Evolutionary conservation across 1,140 invertebrate species (phyloP).

Genomic region (Pygmarrhopalites habei): DNA sequence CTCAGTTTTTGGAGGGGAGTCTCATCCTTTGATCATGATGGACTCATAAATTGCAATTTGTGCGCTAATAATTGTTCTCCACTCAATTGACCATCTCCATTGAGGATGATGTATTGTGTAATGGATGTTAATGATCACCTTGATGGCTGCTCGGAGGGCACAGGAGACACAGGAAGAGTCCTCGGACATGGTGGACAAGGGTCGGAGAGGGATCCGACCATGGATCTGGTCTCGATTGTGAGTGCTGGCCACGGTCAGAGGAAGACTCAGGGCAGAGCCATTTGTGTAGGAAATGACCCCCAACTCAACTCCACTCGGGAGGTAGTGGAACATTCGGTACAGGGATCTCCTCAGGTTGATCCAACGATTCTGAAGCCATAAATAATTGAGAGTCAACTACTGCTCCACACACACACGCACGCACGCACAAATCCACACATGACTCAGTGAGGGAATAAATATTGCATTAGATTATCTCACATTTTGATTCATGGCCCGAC

Average conservation of each 20-base stretch:
- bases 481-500: constrained; percentile 34
- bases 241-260: constrained; percentile 39
- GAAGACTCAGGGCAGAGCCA: constrained; percentile 34
- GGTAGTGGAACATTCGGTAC: constrained; percentile 40
- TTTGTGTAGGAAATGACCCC: constrained; percentile 40
- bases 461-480: constrained; percentile 18
- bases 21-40: neutral
- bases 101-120: neutral
- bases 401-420: too few species aligned
- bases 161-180: constrained; percentile 32
- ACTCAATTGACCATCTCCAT: neutral
- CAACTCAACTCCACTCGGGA: constrained; percentile 40
- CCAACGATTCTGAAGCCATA: constrained; percentile 38
- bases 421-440: too few species aligned
- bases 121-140: constrained; percentile 18
- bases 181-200: constrained; percentile 29
- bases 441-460: too few species aligned
- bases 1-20: neutral
- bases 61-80: neutral
- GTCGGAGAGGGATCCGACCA: constrained; percentile 40
- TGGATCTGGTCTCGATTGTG: constrained; percentile 41
- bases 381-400: too few species aligned
- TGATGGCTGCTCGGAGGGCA: constrained; percentile 31
- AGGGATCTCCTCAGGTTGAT: constrained; percentile 37
- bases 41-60: constrained; percentile 17